Base-by-base conservation (phyloP, 2,888 invertebrate species). In the Bibio marci region DNA sequence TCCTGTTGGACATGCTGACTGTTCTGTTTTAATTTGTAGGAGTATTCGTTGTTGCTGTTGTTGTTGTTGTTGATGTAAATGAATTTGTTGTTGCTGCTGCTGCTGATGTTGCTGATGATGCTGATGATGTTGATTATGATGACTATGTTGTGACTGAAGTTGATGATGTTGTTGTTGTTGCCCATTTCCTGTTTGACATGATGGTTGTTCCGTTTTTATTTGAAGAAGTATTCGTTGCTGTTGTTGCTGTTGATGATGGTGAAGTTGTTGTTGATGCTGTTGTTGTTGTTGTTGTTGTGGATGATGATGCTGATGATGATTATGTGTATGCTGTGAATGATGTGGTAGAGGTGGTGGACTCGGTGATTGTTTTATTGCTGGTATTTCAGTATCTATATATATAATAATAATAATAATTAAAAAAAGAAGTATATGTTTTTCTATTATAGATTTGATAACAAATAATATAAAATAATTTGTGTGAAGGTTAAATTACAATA, bases 321-420 rank as follows among this genome's bases (percentile, higher is more conserved):
- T 7, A 54, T 40, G 55, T 50, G 41, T 52, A 48, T 44, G 56
- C 44, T 45, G 43, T 46, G 22, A 6, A 22, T 28, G 34, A 27
- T 44, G 44, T 31, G 39, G 37, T 54, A 50, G 43, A 46, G 61
- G 62, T 48, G 55, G 56, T 46, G 62, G 62, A 53, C 62, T 62
- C 48, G 60, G 54, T 47, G 62, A 62, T 52, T 61, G 61, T 50
- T 62, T 44, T 38, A 44, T 59, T 34, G 59, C 56, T 53, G 62
- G 62, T 56, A 62, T 62, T 58, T 62, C 62, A 41, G 62, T 62
- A 52, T 62, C 62, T 59, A 50, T 3, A 8, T 18, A 37, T 30
- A 12, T 14, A 36, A 36, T 15, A 37, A 13, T n/a, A 14, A 28
- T 4, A 30, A 15, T n/a, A n/a, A n/a, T n/a, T 22, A 22, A 6